These are phyloP conservation scores for Falcaria lacertinaria DNA, from an alignment of 2,888 invertebrate species.

Conservation along the genomic window DNA sequence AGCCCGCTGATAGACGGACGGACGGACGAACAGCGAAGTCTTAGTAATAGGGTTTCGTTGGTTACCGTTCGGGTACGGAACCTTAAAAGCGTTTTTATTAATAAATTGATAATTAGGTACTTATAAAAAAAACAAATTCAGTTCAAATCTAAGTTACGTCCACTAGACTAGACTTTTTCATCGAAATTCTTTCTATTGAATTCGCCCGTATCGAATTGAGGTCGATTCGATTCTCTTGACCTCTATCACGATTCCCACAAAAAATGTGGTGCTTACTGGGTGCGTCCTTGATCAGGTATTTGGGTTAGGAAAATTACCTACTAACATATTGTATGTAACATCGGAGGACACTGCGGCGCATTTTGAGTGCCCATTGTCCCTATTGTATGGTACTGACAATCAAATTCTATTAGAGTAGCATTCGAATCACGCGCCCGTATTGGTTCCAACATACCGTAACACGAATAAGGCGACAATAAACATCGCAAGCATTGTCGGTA, in stretches of 20 bases:
- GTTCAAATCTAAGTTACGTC: no score
- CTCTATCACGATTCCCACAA: conserved; percentile 38
- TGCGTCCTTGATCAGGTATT: conserved; percentile 67
- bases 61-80: no score
- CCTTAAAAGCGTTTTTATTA: no score
- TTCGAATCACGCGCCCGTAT: conserved; percentile 71
- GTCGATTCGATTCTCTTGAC: neutral
- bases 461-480: conserved; percentile 67
- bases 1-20: no score
- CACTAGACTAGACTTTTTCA: no score
- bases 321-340: conserved; percentile 45
- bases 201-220: neutral
- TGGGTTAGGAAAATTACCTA: conserved; percentile 67
- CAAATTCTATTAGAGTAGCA: conserved; percentile 49
- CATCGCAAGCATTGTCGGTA: conserved; percentile 21
- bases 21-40: no score
- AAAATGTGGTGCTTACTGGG: conserved; percentile 16
- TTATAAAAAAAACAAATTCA: no score
- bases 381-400: conserved; percentile 54
- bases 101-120: no score
- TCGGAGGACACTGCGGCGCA: conserved; percentile 52
- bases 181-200: neutral
- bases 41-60: no score
- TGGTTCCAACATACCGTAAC: conserved; percentile 76
- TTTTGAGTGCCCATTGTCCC: conserved; percentile 65